Percentiles rank a stretch among this genome's conserved stretches.
These are phyloP conservation scores for Anguilla marmorata DNA, from an alignment of 2,797 vertebrate species.

Conservation along the genomic window DNA sequence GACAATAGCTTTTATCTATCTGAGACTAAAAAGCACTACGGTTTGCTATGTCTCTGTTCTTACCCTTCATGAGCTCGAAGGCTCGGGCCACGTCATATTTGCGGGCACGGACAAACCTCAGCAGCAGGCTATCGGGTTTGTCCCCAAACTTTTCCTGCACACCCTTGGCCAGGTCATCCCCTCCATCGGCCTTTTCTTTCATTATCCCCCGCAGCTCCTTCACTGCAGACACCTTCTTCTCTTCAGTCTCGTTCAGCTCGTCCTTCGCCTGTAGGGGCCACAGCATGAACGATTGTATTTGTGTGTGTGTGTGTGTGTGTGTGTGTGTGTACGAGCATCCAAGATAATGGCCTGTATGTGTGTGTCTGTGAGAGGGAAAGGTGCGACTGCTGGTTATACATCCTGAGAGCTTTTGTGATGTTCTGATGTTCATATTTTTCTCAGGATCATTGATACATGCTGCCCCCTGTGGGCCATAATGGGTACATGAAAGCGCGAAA, in stretches of 20 bases:
- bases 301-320: constrained; percentile 7
- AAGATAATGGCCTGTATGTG: not conserved
- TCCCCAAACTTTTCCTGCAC: constrained; percentile 81
- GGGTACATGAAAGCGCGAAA: not conserved
- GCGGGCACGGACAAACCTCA: constrained; percentile 91
- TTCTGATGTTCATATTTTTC: not conserved
- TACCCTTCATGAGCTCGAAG: constrained; percentile 92
- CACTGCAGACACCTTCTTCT: constrained; percentile 74
- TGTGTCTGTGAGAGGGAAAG: not conserved
- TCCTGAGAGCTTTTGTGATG: not conserved
- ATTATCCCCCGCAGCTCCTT: constrained; percentile 82
- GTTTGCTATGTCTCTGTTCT: constrained; percentile 22
- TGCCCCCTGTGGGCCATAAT: not conserved
- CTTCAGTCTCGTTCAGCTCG: constrained; percentile 90
- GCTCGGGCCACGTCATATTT: constrained; percentile 87
- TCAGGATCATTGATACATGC: not conserved
- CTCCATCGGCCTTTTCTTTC: constrained; percentile 72
- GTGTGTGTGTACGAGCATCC: not conserved
- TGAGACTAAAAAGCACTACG: not conserved
- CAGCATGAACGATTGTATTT: not conserved
- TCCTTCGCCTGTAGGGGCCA: constrained; percentile 84
- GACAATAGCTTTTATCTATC: not conserved
- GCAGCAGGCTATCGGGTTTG: constrained; percentile 76
- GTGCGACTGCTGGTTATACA: not conserved
- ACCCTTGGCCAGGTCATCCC: constrained; percentile 79